These are phyloP conservation scores for Eidolon dupreanum DNA, from an alignment of 2,797 vertebrate genomes.

Conservation along the genomic window DNA sequence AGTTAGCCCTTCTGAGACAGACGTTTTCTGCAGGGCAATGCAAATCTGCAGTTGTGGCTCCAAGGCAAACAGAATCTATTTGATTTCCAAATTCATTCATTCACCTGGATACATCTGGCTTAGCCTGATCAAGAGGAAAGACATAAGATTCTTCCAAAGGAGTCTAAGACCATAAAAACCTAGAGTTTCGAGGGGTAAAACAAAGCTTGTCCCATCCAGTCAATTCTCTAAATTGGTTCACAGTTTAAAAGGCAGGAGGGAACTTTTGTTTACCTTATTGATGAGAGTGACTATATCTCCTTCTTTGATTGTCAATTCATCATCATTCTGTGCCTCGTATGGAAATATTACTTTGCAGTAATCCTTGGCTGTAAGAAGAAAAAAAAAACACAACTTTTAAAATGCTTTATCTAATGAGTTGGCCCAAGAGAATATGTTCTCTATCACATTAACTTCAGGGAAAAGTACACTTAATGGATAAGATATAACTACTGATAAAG, in stretches of 20 bases:
- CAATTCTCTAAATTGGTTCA: not conserved
- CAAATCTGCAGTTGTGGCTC: not conserved
- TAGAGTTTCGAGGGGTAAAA: conserved; percentile 9
- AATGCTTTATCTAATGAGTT: not conserved
- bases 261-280: conserved; percentile 91
- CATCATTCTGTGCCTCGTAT: conserved; percentile 96
- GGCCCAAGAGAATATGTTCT: not conserved
- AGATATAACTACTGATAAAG: not conserved
- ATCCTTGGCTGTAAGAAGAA: conserved; percentile 91
- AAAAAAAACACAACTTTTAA: conserved; percentile 69
- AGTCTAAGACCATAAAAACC: not conserved
- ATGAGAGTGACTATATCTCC: conserved; percentile 95
- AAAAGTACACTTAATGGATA: not conserved
- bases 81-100: not conserved
- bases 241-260: conserved; percentile 21
- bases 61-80: not conserved
- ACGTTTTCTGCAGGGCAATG: not conserved
- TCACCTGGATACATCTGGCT: not conserved
- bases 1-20: not conserved
- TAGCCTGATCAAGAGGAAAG: not conserved
- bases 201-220: not conserved
- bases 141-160: not conserved
- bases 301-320: conserved; percentile 97
- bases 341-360: conserved; percentile 98
- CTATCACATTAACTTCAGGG: not conserved